Percentiles rank a stretch among this genome's conserved stretches.
Evolutionary conservation across 1,140 invertebrate genomes (phyloP).

Genomic region (Diuraphis noxia): DNA sequence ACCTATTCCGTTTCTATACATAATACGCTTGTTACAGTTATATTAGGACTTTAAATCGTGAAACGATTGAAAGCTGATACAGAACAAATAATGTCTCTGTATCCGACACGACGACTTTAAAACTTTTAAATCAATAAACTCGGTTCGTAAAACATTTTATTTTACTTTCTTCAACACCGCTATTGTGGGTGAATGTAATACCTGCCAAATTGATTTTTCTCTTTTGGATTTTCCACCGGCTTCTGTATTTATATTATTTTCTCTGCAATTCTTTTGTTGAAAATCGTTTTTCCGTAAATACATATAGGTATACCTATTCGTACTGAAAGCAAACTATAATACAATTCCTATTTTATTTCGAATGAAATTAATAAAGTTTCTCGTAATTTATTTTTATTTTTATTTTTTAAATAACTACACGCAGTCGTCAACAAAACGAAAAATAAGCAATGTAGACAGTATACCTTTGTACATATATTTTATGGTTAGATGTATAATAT

Average conservation of each 20-base stretch:
- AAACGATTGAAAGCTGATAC: neutral
- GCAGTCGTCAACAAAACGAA: neutral
- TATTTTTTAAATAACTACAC: neutral
- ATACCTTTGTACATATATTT: neutral
- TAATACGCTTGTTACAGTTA: neutral
- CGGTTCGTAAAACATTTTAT: neutral
- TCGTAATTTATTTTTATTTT: neutral
- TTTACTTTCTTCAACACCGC: neutral
- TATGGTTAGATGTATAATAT: neutral
- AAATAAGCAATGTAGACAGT: neutral
- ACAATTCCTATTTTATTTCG: neutral
- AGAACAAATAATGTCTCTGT: slow-evolving; percentile 1
- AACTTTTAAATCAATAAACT: slow-evolving; percentile 11
- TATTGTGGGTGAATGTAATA: neutral
- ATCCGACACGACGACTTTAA: neutral
- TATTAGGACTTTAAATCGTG: neutral
- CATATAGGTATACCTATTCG: too few species aligned
- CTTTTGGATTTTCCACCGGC: neutral
- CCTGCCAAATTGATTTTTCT: neutral
- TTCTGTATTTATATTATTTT: slow-evolving; percentile 7
- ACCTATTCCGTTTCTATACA: neutral
- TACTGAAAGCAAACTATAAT: neutral
- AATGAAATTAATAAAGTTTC: slow-evolving; percentile 11
- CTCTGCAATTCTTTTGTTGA: neutral
- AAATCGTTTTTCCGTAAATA: neutral